A percentile compares a stretch with the other conserved stretches of the same genome.
Conservation (phyloP, 1,140 invertebrate genomes). For the Oreohelix idahoensis region DNA sequence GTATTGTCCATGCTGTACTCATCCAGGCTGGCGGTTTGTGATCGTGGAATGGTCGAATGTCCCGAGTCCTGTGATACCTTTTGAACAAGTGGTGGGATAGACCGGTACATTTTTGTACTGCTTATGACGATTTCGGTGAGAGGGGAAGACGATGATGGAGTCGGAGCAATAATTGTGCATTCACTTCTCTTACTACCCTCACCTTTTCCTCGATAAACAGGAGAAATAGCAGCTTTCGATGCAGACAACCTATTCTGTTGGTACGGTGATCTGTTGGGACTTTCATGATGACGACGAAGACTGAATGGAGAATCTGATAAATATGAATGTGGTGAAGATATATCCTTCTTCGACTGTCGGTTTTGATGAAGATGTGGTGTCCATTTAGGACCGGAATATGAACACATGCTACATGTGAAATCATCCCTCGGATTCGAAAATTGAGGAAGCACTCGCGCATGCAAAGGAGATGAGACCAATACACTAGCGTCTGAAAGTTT, state of each 20-base stretch:
- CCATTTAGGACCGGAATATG: neutral
- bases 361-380: neutral
- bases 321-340: neutral
- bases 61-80: slow-evolving; percentile 29
- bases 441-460: neutral
- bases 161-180: neutral
- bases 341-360: neutral
- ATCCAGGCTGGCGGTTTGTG: slow-evolving; percentile 2
- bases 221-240: neutral
- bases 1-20: neutral
- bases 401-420: neutral
- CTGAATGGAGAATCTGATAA: neutral
- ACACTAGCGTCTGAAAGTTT: neutral
- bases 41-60: slow-evolving; percentile 11
- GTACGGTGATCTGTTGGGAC: neutral
- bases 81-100: neutral
- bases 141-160: neutral
- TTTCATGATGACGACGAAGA: neutral
- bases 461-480: neutral
- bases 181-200: neutral
- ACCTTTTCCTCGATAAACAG: neutral
- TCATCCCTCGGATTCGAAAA: neutral
- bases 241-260: neutral
- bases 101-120: neutral
- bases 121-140: neutral